These are phyloP conservation scores for Griposia aprilina DNA, from an alignment of 2,888 invertebrate species.

Conservation along the genomic window DNA sequence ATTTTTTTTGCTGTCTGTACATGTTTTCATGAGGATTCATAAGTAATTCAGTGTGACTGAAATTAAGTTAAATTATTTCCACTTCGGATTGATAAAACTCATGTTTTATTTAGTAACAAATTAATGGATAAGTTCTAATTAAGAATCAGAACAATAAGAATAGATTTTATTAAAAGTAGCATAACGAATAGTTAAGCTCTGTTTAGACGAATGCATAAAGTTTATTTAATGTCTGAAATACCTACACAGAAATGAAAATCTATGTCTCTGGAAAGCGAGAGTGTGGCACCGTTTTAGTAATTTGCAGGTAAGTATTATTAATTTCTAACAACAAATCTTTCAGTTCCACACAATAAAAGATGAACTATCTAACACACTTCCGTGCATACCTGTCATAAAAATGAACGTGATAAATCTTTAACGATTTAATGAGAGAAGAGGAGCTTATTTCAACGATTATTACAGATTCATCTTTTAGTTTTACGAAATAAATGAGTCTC, in stretches of 20 bases:
- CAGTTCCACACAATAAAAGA: constrained; percentile 7
- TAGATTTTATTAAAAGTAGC: neutral
- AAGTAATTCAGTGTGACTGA: too few relatives aligned
- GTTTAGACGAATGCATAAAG: neutral
- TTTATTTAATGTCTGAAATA: neutral
- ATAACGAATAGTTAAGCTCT: neutral
- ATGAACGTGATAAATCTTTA: neutral
- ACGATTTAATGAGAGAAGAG: neutral
- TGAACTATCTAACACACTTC: constrained; percentile 28
- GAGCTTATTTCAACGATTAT: neutral
- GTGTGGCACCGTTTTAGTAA: neutral
- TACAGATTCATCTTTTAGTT: constrained; percentile 1
- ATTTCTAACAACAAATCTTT: constrained; percentile 18
- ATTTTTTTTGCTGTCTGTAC: too few relatives aligned
- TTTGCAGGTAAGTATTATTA: neutral
- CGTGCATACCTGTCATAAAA: constrained; percentile 1
- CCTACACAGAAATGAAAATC: constrained; percentile 1
- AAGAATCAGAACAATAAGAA: neutral
- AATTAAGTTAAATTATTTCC: neutral
- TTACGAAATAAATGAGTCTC: neutral
- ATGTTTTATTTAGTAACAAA: too few relatives aligned
- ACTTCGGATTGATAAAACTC: neutral
- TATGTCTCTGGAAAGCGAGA: constrained; percentile 22
- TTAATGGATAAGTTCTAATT: neutral
- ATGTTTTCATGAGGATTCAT: neutral